A percentile compares a stretch with the other conserved stretches of the same genome.
phyloP scores from a whole-genome alignment of 2,797 vertebrate species.

The Botia kubotai region DNA sequence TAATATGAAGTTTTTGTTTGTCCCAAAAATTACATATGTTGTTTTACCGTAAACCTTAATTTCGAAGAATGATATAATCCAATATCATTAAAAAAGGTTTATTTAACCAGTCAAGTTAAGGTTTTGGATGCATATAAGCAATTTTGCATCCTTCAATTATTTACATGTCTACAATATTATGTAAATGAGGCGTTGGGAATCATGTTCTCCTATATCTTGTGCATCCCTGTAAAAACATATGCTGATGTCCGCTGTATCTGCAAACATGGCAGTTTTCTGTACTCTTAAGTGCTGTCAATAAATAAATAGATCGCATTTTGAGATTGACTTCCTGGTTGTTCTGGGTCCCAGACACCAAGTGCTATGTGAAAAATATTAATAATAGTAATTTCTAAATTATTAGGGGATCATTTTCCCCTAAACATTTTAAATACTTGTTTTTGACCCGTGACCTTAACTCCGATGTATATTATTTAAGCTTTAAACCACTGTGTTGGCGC shows the following conservation, averaged over 20 bases:
- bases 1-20: neutral
- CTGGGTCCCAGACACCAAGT: neutral
- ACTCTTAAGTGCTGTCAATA: constrained; percentile 36
- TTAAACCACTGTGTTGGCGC: no score
- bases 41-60: neutral
- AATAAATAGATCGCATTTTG: neutral
- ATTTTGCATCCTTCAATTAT: neutral
- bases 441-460: neutral
- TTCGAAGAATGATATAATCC: neutral
- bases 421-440: neutral
- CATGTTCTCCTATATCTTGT: neutral
- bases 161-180: neutral
- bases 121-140: no score
- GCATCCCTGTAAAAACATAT: neutral
- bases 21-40: no score
- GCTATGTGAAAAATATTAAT: neutral
- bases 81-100: neutral
- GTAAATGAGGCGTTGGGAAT: neutral
- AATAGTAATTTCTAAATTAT: neutral
- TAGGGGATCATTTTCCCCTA: neutral
- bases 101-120: neutral
- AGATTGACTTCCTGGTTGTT: no score
- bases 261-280: no score
- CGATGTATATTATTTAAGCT: no score
- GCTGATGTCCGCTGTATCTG: no score